phyloP scores from a whole-genome alignment of 2,113 vertebrate species.

The Calyptommatus sinebrachiatus region DNA sequence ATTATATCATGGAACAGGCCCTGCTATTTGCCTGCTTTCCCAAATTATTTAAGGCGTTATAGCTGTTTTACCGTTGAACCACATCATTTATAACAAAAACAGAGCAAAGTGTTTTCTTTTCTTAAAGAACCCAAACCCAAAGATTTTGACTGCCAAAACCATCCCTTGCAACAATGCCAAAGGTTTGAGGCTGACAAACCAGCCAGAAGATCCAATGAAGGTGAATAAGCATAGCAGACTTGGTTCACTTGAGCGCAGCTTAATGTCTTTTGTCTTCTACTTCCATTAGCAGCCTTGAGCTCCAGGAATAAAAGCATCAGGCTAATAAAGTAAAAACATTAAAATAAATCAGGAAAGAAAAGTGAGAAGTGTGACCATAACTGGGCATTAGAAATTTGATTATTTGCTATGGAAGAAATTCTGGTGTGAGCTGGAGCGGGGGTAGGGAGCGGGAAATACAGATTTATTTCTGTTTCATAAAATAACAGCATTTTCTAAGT shows the following conservation, averaged over 20 bases:
- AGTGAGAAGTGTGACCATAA: conserved; percentile 57
- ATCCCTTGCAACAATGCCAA: conserved; percentile 70
- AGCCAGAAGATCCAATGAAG: conserved; percentile 65
- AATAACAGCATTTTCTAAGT: conserved; percentile 62
- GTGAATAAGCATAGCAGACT: conserved; percentile 64
- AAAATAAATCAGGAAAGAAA: conserved; percentile 39
- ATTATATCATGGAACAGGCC: too few species aligned
- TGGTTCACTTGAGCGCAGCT: conserved; percentile 64
- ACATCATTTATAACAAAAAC: conserved; percentile 60
- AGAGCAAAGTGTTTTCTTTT: conserved; percentile 37
- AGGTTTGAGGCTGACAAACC: conserved; percentile 71
- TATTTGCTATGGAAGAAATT: conserved; percentile 8
- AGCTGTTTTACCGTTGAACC: conserved; percentile 44
- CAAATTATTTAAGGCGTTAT: conserved; percentile 46
- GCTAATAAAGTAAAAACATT: conserved; percentile 53
- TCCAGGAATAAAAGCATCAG: conserved; percentile 57
- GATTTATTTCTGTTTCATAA: conserved; percentile 55
- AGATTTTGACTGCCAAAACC: conserved; percentile 26
- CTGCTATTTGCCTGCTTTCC: background rate
- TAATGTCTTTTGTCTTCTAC: conserved; percentile 53
- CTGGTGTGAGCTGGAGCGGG: conserved; percentile 30
- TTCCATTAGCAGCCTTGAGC: conserved; percentile 57
- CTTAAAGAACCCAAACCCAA: conserved; percentile 33
- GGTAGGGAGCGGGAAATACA: conserved; percentile 19
- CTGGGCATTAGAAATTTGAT: conserved; percentile 30